phyloP scores from a whole-genome alignment of 2,888 invertebrate genomes.

The Eristalis tenax region DNA sequence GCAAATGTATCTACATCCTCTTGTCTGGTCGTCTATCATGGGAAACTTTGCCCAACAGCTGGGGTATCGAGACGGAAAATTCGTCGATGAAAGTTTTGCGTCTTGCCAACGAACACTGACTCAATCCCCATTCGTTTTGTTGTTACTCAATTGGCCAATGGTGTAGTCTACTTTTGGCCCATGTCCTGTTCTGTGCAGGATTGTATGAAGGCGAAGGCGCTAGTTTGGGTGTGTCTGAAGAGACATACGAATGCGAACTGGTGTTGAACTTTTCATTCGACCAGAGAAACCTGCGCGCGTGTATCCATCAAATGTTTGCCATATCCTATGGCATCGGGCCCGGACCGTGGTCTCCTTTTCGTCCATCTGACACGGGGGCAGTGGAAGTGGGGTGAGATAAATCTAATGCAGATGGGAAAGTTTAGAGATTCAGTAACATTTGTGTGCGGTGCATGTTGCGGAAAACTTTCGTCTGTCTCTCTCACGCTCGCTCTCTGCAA shows the following conservation, averaged over 20 bases:
- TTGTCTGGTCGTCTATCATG: constrained; percentile 23
- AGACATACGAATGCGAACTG: constrained; percentile 5
- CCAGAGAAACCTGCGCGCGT: constrained; percentile 15
- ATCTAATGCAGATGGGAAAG: constrained; percentile 62
- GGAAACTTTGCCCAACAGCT: constrained; percentile 59
- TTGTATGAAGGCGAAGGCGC: too few species aligned
- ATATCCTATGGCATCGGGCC: neutral
- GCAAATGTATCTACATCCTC: constrained; percentile 23
- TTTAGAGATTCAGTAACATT: constrained; percentile 55
- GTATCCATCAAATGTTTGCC: constrained; percentile 59
- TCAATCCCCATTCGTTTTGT: constrained; percentile 26
- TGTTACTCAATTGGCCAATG: constrained; percentile 70
- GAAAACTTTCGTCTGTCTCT: constrained; percentile 31
- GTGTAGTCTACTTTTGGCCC: constrained; percentile 36
- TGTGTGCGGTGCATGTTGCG: constrained; percentile 24
- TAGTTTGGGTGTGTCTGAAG: neutral
- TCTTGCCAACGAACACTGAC: constrained; percentile 12
- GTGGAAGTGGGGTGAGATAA: constrained; percentile 29
- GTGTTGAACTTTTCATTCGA: constrained; percentile 24
- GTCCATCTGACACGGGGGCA: neutral
- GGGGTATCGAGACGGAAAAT: constrained; percentile 66
- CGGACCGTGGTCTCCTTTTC: constrained; percentile 4
- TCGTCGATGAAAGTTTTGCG: constrained; percentile 64
- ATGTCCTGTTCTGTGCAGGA: constrained; percentile 32
- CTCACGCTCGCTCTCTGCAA: constrained; percentile 2